Evolutionary conservation across 1,140 invertebrate genomes (phyloP).

Genomic region (Rhagoletis pomonella): DNA sequence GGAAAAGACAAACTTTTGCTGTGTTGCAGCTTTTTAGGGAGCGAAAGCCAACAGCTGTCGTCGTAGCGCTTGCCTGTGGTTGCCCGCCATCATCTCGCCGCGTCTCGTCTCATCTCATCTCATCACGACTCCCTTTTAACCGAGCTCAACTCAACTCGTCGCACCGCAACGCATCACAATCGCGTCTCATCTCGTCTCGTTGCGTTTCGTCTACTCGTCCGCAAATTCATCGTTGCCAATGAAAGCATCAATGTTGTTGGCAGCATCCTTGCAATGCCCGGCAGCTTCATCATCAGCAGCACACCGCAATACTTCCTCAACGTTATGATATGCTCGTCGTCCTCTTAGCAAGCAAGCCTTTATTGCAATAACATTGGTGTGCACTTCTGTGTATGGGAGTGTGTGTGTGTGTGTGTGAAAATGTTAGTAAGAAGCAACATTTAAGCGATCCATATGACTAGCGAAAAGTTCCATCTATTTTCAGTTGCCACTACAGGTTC

Average conservation of each 20-base stretch:
- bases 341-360: not conserved
- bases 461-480: not conserved
- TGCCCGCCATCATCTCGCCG: not conserved
- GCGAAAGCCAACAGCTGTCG: not conserved
- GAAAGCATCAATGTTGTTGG: constrained; percentile 36
- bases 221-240: not conserved
- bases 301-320: not conserved
- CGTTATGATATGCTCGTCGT: not conserved
- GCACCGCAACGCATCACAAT: not conserved
- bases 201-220: not conserved
- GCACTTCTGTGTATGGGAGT: not conserved
- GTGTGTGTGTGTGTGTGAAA: not conserved
- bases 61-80: constrained; percentile 10
- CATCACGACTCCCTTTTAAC: no score
- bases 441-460: not conserved
- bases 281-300: not conserved
- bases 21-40: constrained; percentile 25
- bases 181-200: not conserved
- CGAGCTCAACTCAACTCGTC: not conserved
- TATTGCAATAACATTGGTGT: not conserved
- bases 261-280: not conserved
- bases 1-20: constrained; percentile 49
- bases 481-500: not conserved
- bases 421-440: not conserved
- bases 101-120: no score